Evolutionary conservation across 53 echinoderm and acorn worm genomes (phyloP).

Genomic region (Astropecten irregularis): DNA sequence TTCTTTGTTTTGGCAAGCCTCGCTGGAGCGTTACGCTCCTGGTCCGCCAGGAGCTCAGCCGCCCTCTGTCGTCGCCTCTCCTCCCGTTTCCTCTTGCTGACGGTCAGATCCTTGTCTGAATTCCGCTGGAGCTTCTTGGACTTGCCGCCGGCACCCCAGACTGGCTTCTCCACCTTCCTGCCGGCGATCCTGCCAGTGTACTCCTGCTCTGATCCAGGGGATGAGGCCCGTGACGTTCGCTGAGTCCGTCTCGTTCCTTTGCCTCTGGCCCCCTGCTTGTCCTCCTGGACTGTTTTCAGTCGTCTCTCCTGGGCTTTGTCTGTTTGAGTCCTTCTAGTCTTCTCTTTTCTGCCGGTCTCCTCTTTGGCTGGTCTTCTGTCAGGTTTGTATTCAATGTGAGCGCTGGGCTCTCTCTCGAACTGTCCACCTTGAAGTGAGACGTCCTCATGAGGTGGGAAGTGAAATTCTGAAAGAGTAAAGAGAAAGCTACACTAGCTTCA

Average conservation of each 20-base stretch:
- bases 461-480: slow-evolving; percentile 38
- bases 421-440: slow-evolving; percentile 24
- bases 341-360: slow-evolving; percentile 18
- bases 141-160: slow-evolving; percentile 74
- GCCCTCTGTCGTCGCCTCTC: slow-evolving; percentile 77
- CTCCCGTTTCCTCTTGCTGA: slow-evolving; percentile 69
- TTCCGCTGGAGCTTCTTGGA: slow-evolving; percentile 72
- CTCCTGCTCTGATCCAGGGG: slow-evolving; percentile 10
- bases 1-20: slow-evolving; percentile 59
- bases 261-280: not conserved
- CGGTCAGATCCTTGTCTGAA: slow-evolving; percentile 89
- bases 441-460: slow-evolving; percentile 38
- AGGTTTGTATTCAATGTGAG: slow-evolving; percentile 78
- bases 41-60: slow-evolving; percentile 78
- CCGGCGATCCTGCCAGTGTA: slow-evolving; percentile 5
- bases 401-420: slow-evolving; percentile 62
- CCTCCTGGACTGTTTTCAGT: not conserved
- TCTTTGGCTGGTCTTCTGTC: slow-evolving; percentile 7
- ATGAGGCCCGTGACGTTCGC: slow-evolving; percentile 4
- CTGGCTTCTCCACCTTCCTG: slow-evolving; percentile 62
- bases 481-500: no score
- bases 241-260: not conserved
- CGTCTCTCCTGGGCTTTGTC: slow-evolving; percentile 7
- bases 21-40: slow-evolving; percentile 77
- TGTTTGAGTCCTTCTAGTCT: not conserved